Evolutionary conservation across 2,113 vertebrate genomes (phyloP).

Genomic region (Pygathrix nemaeus): DNA sequence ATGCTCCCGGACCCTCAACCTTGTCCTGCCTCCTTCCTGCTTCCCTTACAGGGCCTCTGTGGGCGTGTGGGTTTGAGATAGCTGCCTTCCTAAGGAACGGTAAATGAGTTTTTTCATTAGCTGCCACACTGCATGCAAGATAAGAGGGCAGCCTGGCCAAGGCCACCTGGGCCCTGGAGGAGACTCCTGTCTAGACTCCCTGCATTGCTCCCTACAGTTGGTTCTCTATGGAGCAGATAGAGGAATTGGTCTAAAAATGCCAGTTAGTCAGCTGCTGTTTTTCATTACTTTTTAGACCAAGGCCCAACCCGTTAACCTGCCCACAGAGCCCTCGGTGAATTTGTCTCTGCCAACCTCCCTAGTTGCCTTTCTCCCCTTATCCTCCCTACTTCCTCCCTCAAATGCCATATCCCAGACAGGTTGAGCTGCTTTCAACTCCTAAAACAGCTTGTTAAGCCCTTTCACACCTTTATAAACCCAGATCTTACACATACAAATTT

Average conservation of each 20-base stretch:
- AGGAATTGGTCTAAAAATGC: background rate
- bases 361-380: accelerated
- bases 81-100: background rate
- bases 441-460: background rate
- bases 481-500: background rate
- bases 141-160: background rate
- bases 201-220: background rate
- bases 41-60: background rate
- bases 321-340: accelerated
- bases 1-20: too few relatives aligned
- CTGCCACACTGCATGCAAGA: accelerated
- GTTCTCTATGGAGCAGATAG: background rate
- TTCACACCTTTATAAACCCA: background rate
- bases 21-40: background rate
- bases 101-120: too few relatives aligned
- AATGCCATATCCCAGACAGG: background rate
- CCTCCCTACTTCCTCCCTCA: background rate
- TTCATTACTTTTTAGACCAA: background rate
- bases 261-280: background rate
- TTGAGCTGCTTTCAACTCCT: background rate
- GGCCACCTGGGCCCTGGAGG: background rate
- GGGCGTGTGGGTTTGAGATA: background rate
- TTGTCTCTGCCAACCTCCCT: background rate
- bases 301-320: background rate
- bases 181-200: too few relatives aligned